phyloP scores from a whole-genome alignment of 2,888 invertebrate species.

The Lottia gigantea region DNA sequence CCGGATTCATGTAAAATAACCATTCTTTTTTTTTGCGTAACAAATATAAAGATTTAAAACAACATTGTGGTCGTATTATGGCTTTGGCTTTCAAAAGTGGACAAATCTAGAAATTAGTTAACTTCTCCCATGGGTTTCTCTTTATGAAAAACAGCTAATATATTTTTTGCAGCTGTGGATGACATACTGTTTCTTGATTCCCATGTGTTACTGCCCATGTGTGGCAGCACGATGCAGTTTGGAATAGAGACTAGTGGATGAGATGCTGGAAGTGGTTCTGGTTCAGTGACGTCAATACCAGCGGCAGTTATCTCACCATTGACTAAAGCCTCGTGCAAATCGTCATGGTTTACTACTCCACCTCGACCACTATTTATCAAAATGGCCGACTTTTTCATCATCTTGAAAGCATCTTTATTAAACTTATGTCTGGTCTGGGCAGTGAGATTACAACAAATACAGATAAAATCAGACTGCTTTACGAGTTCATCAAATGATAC shows the following conservation, averaged over 20 bases:
- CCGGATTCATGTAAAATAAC: no score
- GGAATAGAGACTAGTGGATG: conserved; percentile 79
- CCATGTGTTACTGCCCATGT: conserved; percentile 86
- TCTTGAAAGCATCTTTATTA: conserved; percentile 79
- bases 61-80: no score
- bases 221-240: conserved; percentile 87
- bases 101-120: no score
- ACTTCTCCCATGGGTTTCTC: conserved; percentile 69
- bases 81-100: no score
- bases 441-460: conserved; percentile 82
- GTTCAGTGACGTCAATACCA: conserved; percentile 90
- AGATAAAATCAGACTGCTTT: conserved; percentile 83
- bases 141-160: conserved; percentile 79
- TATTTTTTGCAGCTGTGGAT: conserved; percentile 81
- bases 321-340: conserved; percentile 80
- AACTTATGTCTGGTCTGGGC: conserved; percentile 84
- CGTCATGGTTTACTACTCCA: conserved; percentile 77
- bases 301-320: conserved; percentile 81
- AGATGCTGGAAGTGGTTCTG: conserved; percentile 87
- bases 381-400: conserved; percentile 87
- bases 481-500: conserved; percentile 81
- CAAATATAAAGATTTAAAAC: no score
- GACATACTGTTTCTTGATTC: conserved; percentile 84
- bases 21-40: no score
- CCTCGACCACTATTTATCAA: conserved; percentile 87